These are phyloP conservation scores for Catotricha subobsoleta DNA, from an alignment of 2,888 invertebrate genomes.

Conservation along the genomic window DNA sequence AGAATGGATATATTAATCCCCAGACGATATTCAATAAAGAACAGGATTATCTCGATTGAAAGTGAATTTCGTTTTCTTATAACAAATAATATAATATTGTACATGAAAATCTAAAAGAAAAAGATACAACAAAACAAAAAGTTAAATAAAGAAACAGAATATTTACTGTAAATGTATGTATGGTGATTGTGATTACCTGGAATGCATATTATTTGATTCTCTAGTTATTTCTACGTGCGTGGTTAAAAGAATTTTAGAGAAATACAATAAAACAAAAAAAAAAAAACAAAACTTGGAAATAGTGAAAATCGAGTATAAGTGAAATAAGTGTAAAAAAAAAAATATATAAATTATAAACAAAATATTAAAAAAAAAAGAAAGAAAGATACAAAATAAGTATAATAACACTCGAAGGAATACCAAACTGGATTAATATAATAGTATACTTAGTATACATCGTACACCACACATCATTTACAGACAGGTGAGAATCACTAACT, in stretches of 20 bases:
- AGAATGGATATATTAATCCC: neutral
- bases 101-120: too few species aligned
- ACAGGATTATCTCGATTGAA: constrained; percentile 2
- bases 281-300: too few species aligned
- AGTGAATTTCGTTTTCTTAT: constrained; percentile 2
- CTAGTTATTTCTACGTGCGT: too few species aligned
- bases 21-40: neutral
- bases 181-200: too few species aligned
- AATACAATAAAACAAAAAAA: too few species aligned
- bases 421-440: constrained; percentile 2
- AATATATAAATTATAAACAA: neutral
- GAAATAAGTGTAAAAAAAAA: neutral
- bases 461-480: constrained; percentile 1
- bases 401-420: neutral
- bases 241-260: too few species aligned
- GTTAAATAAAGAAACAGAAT: neutral
- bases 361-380: neutral
- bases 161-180: too few species aligned
- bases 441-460: too few species aligned
- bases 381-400: neutral
- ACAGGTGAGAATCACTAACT: constrained; percentile 3
- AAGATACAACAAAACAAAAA: too few species aligned
- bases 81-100: too few species aligned
- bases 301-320: too few species aligned
- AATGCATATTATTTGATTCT: too few species aligned